Evolutionary conservation across 2,797 vertebrate genomes (phyloP).

Genomic region (Dallia pectoralis): DNA sequence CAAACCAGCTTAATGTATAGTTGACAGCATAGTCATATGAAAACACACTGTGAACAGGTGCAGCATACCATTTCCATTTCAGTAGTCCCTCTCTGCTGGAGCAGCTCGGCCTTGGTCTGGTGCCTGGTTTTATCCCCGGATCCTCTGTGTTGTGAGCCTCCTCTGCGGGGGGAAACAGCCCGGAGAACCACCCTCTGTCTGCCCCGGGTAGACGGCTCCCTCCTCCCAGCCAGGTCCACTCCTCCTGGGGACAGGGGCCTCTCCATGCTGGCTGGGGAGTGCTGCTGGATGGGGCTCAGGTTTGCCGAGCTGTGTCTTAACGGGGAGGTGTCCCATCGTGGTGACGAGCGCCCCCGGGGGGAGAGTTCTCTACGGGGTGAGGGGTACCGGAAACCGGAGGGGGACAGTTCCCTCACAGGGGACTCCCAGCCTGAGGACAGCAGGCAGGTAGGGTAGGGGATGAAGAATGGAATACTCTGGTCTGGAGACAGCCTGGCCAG

Average conservation of each 20-base stretch:
- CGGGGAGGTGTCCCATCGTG: constrained; percentile 84
- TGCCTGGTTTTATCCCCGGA: constrained; percentile 71
- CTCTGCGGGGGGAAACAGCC: constrained; percentile 90
- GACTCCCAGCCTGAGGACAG: constrained; percentile 93
- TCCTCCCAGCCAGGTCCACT: constrained; percentile 78
- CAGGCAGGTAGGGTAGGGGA: constrained; percentile 88
- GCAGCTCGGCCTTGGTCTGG: constrained; percentile 65
- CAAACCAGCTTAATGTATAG: not conserved
- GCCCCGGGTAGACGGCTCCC: constrained; percentile 86
- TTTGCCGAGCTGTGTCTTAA: constrained; percentile 87
- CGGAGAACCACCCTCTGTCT: constrained; percentile 86
- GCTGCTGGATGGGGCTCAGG: constrained; percentile 70
- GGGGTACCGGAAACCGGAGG: constrained; percentile 85
- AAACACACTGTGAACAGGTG: not conserved
- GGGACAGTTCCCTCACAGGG: constrained; percentile 88
- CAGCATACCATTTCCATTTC: constrained; percentile 65
- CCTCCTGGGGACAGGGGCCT: constrained; percentile 85
- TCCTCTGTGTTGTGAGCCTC: constrained; percentile 85
- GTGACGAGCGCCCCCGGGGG: constrained; percentile 85
- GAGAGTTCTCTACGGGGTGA: constrained; percentile 90
- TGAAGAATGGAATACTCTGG: constrained; percentile 83
- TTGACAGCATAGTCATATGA: not conserved
- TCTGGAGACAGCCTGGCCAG: constrained; percentile 80
- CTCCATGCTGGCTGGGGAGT: constrained; percentile 64
- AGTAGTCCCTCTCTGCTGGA: constrained; percentile 58